Evolutionary conservation across 1,140 invertebrate genomes (phyloP).

Genomic region (Drosophila serrata): DNA sequence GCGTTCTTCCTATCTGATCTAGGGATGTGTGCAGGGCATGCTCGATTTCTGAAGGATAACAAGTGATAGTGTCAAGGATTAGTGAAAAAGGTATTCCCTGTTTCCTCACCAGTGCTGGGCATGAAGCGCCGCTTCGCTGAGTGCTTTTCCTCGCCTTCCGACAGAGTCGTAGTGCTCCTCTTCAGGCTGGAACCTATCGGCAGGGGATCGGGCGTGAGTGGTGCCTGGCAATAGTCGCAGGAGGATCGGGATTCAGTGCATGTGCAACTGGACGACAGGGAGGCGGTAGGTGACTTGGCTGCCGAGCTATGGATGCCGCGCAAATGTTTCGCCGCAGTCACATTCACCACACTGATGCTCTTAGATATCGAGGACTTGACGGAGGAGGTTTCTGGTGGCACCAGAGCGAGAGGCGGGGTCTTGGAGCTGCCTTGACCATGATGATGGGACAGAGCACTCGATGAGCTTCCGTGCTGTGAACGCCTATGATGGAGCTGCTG

Average conservation of each 20-base stretch:
- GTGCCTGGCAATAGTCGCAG: slow-evolving; percentile 58
- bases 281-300: slow-evolving; percentile 50
- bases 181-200: slow-evolving; percentile 26
- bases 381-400: slow-evolving; percentile 86
- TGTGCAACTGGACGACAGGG: slow-evolving; percentile 42
- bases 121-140: slow-evolving; percentile 64
- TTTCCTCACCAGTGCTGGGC: slow-evolving; percentile 57
- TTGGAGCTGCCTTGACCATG: slow-evolving; percentile 60
- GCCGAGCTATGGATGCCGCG: slow-evolving; percentile 47
- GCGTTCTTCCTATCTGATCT: slow-evolving; percentile 64
- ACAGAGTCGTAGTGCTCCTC: slow-evolving; percentile 25
- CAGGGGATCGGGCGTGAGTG: slow-evolving; percentile 48
- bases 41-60: slow-evolving; percentile 56
- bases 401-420: slow-evolving; percentile 85
- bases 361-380: slow-evolving; percentile 86
- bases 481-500: slow-evolving; percentile 29
- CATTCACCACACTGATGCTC: slow-evolving; percentile 84
- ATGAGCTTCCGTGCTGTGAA: slow-evolving; percentile 22
- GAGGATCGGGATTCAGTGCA: slow-evolving; percentile 45
- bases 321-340: slow-evolving; percentile 74
- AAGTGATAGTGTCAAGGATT: background rate
- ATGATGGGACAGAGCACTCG: slow-evolving; percentile 9
- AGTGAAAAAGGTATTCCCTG: background rate
- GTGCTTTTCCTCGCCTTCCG: slow-evolving; percentile 38
- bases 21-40: slow-evolving; percentile 69